A percentile compares a stretch with the other conserved stretches of the same genome.
Evolutionary conservation across 2,888 invertebrate species (phyloP).

Genomic region (Gymnocheta viridis): DNA sequence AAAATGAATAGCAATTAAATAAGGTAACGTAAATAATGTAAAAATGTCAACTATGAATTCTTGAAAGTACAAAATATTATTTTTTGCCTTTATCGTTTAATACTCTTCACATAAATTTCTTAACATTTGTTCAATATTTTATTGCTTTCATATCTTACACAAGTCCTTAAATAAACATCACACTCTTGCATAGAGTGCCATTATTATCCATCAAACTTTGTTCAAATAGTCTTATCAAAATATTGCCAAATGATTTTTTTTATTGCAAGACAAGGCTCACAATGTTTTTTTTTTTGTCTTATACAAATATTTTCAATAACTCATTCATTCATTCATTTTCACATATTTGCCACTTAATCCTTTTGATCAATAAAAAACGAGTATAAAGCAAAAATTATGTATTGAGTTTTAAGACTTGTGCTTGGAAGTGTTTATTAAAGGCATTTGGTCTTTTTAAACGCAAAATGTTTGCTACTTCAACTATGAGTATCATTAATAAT

Average conservation of each 20-base stretch:
- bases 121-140: conserved; percentile 40
- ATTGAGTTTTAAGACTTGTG: background rate
- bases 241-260: conserved; percentile 46
- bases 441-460: conserved; percentile 41
- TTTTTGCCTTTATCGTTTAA: background rate
- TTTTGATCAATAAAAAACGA: conserved; percentile 38
- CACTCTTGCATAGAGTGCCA: background rate
- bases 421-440: conserved; percentile 43
- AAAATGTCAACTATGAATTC: conserved; percentile 38
- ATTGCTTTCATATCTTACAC: conserved; percentile 2
- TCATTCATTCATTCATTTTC: conserved; percentile 3
- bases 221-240: conserved; percentile 34
- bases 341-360: conserved; percentile 16
- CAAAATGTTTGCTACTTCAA: conserved; percentile 23
- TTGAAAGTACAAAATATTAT: background rate
- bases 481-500: conserved; percentile 42
- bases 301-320: conserved; percentile 33
- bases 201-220: conserved; percentile 22
- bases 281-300: background rate
- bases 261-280: background rate
- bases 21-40: conserved; percentile 4
- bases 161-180: conserved; percentile 32
- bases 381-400: background rate
- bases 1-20: conserved; percentile 16
- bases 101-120: background rate